Conservation (phyloP, 2,888 invertebrate species). For the Leptopterna dolabrata region DNA sequence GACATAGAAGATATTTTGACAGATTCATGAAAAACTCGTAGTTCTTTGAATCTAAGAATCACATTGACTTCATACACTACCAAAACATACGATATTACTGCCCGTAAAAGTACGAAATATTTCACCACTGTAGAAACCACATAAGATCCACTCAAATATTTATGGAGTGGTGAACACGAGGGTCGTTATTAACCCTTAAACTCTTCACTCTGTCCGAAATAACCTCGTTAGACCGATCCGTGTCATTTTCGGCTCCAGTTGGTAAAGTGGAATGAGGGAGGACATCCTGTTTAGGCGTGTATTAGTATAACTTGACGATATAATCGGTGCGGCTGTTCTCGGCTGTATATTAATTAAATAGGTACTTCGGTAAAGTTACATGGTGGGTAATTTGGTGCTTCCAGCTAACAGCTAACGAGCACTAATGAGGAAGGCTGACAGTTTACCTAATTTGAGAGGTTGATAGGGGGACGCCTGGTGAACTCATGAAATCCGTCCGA, state of each 20-base stretch:
- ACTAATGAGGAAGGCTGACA: neutral
- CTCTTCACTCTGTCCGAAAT: neutral
- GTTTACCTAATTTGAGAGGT: neutral
- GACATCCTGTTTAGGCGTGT: neutral
- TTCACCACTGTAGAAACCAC: too few species aligned
- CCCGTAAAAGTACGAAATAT: too few species aligned
- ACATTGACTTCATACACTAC: too few species aligned
- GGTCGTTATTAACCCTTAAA: neutral
- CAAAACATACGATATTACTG: too few species aligned
- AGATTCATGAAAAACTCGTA: too few species aligned
- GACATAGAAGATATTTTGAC: too few species aligned
- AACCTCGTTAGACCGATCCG: neutral
- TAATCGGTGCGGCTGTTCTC: neutral
- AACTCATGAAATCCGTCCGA: neutral
- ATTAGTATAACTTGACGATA: neutral
- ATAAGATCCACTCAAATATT: neutral
- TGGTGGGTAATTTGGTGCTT: slow-evolving; percentile 4
- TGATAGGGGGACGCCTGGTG: neutral
- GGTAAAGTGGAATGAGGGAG: neutral
- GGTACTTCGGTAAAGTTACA: neutral
- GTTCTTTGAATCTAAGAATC: too few species aligned
- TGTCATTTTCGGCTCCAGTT: neutral
- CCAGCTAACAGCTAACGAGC: neutral
- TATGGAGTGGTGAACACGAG: neutral
- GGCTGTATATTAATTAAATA: neutral